Evolutionary conservation across 1,140 invertebrate species (phyloP).

Genomic region (Drosophila baimaii): DNA sequence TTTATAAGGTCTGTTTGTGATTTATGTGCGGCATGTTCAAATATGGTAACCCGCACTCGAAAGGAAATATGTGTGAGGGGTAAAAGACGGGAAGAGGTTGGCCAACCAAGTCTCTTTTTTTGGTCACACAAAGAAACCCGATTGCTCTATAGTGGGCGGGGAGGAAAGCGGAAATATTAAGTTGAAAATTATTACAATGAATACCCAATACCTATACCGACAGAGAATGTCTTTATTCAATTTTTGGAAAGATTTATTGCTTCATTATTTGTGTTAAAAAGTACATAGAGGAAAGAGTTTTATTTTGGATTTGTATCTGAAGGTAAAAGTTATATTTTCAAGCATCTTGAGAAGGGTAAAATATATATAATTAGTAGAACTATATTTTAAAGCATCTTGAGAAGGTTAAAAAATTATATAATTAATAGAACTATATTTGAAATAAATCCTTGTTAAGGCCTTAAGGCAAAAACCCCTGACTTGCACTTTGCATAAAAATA

Average conservation of each 20-base stretch:
- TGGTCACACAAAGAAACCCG: constrained; percentile 36
- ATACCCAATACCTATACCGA: constrained; percentile 13
- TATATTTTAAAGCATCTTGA: too few species aligned
- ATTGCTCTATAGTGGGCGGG: neutral
- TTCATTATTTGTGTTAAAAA: constrained; percentile 1
- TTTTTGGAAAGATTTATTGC: constrained; percentile 13
- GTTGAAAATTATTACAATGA: constrained; percentile 21
- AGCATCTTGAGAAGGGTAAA: too few species aligned
- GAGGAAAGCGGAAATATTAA: constrained; percentile 28
- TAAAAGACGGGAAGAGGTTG: constrained; percentile 13
- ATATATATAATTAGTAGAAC: neutral
- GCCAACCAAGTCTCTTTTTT: constrained; percentile 21
- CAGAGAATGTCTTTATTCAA: constrained; percentile 11
- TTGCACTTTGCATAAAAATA: too few species aligned
- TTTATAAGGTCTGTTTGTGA: constrained; percentile 36
- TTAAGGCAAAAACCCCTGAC: too few species aligned
- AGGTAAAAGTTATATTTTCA: neutral
- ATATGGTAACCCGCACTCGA: constrained; percentile 34
- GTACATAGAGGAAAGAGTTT: neutral
- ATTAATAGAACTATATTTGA: too few species aligned
- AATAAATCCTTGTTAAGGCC: too few species aligned
- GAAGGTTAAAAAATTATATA: too few species aligned
- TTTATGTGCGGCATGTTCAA: constrained; percentile 41
- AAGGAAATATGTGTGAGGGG: constrained; percentile 20
- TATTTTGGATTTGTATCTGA: neutral